These are phyloP conservation scores for Scolopax mira DNA, from an alignment of 2,113 vertebrate species.

Conservation along the genomic window DNA sequence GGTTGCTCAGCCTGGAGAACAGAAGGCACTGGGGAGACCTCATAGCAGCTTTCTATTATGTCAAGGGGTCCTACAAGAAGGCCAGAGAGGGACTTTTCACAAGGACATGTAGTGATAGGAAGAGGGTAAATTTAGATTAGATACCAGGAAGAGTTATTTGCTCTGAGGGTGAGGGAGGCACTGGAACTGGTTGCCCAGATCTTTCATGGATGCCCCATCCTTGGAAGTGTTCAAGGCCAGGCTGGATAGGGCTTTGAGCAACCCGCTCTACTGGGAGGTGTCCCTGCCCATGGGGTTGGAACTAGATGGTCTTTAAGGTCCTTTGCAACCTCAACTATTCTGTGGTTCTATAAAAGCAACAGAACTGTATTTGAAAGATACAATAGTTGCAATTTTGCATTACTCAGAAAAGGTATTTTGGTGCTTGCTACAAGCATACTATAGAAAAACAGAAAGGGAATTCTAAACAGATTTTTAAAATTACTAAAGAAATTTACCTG, in stretches of 20 bases:
- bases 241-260: neutral
- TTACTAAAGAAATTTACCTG: constrained; percentile 60
- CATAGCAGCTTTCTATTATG: neutral
- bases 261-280: neutral
- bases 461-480: neutral
- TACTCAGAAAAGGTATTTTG: neutral
- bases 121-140: neutral
- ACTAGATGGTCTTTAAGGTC: neutral
- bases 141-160: neutral
- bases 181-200: neutral
- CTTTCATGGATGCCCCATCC: neutral
- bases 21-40: neutral
- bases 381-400: neutral
- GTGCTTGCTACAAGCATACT: neutral
- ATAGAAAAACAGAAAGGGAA: neutral
- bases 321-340: neutral
- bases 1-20: neutral
- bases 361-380: neutral
- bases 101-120: neutral
- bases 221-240: neutral
- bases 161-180: neutral
- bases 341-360: neutral
- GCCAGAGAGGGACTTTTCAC: neutral
- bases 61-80: neutral
- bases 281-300: neutral